Conservation (phyloP, 2,797 vertebrate species). For the Echeneis naucrates region DNA sequence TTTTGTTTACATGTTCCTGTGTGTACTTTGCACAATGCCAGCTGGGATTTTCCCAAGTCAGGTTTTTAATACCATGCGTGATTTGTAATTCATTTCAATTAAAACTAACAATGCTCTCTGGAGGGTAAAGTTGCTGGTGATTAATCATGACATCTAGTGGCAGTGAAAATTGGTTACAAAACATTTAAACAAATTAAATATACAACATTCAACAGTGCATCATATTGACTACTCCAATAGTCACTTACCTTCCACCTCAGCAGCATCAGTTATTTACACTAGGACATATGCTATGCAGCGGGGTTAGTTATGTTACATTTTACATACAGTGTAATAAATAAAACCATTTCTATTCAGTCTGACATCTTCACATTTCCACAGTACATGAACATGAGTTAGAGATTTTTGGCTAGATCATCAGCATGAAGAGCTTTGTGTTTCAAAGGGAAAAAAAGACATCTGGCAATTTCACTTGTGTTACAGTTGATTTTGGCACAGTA, state of each 20-base stretch:
- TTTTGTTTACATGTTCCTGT: too few relatives aligned
- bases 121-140: too few relatives aligned
- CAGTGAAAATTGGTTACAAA: too few relatives aligned
- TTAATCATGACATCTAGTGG: too few relatives aligned
- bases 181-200: not conserved
- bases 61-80: too few relatives aligned
- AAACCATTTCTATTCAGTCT: conserved; percentile 23
- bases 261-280: conserved; percentile 62
- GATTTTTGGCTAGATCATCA: not conserved
- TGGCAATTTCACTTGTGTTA: conserved; percentile 77
- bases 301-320: conserved; percentile 54
- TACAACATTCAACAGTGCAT: conserved; percentile 1
- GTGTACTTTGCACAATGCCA: too few relatives aligned
- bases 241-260: conserved; percentile 74
- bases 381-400: conserved; percentile 1
- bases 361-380: conserved; percentile 4
- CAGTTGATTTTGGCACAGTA: conserved; percentile 99
- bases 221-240: conserved; percentile 32
- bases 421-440: not conserved
- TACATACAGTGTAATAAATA: conserved; percentile 17
- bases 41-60: too few relatives aligned
- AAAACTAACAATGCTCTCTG: too few relatives aligned
- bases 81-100: too few relatives aligned
- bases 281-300: conserved; percentile 55
- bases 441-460: not conserved